Percentiles rank a stretch among this genome's conserved stretches.
Conservation (phyloP, 2,797 vertebrate species). For the Halcyon leucocephala region DNA sequence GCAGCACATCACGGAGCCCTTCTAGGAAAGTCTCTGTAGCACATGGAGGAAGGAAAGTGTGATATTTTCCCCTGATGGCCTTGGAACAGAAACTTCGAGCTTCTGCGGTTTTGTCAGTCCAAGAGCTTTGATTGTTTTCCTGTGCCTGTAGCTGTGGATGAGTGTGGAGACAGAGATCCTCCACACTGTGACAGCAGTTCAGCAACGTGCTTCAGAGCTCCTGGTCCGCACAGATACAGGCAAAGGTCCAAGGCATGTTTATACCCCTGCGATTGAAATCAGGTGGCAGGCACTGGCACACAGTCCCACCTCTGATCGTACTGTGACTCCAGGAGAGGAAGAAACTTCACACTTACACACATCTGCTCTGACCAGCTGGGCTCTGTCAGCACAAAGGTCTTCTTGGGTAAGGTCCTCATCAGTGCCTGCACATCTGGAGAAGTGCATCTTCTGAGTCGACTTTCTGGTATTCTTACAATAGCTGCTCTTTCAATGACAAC, state of each 20-base stretch:
- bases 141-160: background rate
- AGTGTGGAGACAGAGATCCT: background rate
- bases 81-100: background rate
- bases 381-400: background rate
- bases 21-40: background rate
- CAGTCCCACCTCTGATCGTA: background rate
- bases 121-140: background rate
- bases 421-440: background rate
- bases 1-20: rapidly evolving
- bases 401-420: background rate
- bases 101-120: background rate
- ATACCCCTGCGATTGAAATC: background rate
- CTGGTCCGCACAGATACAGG: background rate
- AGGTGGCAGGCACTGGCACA: background rate
- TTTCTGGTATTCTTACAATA: background rate
- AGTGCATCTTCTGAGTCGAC: background rate
- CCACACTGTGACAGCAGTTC: background rate
- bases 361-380: background rate
- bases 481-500: background rate
- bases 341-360: background rate
- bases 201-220: background rate
- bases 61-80: background rate
- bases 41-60: background rate
- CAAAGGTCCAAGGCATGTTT: background rate
- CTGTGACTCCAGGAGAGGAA: background rate